A percentile compares a stretch with the other conserved stretches of the same genome.
These are phyloP conservation scores for Simalia tracyae DNA, from an alignment of 2,797 vertebrate genomes.

Conservation along the genomic window DNA sequence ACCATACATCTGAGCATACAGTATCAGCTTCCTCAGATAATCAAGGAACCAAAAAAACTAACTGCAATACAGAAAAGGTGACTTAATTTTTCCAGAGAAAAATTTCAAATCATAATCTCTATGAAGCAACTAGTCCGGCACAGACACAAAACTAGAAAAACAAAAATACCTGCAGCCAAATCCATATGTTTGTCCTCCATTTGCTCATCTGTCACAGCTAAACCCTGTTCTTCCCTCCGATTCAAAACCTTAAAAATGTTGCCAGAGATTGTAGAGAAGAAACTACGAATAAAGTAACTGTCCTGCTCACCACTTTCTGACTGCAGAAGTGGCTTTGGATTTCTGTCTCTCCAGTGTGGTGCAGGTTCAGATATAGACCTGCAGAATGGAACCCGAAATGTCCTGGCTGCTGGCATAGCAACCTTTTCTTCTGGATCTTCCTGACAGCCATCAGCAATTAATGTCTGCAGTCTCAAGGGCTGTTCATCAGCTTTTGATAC, in stretches of 20 bases:
- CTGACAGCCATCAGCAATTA: background rate
- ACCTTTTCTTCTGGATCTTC: background rate
- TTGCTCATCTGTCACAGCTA: slow-evolving; percentile 43
- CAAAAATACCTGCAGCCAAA: slow-evolving; percentile 56
- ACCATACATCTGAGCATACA: background rate
- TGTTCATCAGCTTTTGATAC: slow-evolving; percentile 20
- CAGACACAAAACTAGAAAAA: background rate
- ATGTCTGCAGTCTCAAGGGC: slow-evolving; percentile 2
- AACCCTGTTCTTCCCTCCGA: slow-evolving; percentile 65
- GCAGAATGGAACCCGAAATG: slow-evolving; percentile 61
- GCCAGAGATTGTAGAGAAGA: slow-evolving; percentile 75
- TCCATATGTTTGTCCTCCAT: background rate
- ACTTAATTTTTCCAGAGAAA: background rate
- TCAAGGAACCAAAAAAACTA: background rate
- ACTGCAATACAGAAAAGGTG: background rate
- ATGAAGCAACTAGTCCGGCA: background rate
- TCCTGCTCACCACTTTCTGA: slow-evolving; percentile 60
- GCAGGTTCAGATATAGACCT: slow-evolving; percentile 75
- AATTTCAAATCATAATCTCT: fast-evolving
- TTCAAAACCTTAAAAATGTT: slow-evolving; percentile 71
- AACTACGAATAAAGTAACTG: slow-evolving; percentile 60
- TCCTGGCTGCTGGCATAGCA: background rate
- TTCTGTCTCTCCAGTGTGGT: slow-evolving; percentile 21
- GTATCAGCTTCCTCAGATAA: background rate
- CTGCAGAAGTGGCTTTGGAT: slow-evolving; percentile 22